Conservation (phyloP, 2,113 vertebrate species). For the Alaudala cheleensis region DNA sequence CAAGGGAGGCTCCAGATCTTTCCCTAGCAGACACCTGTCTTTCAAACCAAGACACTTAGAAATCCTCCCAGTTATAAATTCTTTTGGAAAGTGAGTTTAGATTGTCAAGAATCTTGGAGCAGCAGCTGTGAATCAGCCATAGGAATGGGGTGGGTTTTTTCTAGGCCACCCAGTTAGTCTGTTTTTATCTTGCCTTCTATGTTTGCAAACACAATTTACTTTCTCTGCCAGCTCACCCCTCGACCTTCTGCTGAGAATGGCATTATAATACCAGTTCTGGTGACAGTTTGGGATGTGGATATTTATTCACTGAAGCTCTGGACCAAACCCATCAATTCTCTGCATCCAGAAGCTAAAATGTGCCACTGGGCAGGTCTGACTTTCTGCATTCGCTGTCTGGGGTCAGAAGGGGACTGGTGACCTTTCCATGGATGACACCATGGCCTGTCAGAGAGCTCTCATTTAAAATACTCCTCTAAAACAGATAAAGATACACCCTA, state of each 20-base stretch:
- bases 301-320: conserved; percentile 9
- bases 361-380: not conserved
- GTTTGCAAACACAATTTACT: not conserved
- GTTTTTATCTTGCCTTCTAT: not conserved
- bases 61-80: too few relatives aligned
- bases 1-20: too few relatives aligned
- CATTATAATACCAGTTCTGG: not conserved
- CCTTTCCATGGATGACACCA: not conserved
- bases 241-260: conserved; percentile 2
- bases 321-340: not conserved
- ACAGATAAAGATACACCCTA: not conserved
- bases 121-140: not conserved
- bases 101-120: not conserved
- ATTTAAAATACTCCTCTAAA: not conserved
- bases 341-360: not conserved
- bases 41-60: too few relatives aligned
- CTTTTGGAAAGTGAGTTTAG: not conserved
- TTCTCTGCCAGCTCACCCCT: not conserved
- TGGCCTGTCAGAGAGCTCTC: not conserved
- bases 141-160: not conserved
- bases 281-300: not conserved
- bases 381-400: not conserved
- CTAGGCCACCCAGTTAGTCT: not conserved
- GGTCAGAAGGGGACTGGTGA: not conserved
- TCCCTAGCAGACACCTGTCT: too few relatives aligned